phyloP scores from a whole-genome alignment of 2,797 vertebrate species.

The Lycodopsis pacificus region DNA sequence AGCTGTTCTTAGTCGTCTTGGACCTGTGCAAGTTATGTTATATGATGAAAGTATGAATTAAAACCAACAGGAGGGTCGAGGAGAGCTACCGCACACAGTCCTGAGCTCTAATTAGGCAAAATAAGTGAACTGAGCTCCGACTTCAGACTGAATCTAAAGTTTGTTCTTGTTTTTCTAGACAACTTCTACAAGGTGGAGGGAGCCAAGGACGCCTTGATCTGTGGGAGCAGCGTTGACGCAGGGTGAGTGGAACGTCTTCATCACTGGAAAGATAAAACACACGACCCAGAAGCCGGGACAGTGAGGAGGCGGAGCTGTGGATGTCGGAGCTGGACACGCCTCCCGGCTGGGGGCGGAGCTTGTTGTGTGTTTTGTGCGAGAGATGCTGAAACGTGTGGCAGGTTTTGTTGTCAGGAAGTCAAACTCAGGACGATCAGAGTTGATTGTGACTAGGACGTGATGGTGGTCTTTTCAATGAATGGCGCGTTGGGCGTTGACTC shows the following conservation, averaged over 20 bases:
- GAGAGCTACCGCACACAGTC: neutral
- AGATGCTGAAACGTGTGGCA: neutral
- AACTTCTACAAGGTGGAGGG: constrained; percentile 93
- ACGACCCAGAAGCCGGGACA: neutral
- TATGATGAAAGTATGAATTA: no score
- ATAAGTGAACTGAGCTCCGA: neutral
- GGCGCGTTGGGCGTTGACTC: no score
- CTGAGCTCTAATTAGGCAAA: neutral
- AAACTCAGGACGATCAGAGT: no score
- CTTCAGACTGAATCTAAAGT: constrained; percentile 2
- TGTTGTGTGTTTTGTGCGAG: neutral
- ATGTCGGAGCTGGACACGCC: neutral
- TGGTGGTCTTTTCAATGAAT: neutral
- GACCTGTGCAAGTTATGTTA: no score
- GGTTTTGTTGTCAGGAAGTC: neutral
- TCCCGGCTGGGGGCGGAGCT: neutral
- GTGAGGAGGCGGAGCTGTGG: neutral
- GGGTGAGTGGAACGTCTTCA: constrained; percentile 84
- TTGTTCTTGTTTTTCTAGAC: constrained; percentile 80
- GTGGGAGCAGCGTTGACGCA: constrained; percentile 92
- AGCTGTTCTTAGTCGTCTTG: no score
- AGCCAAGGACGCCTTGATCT: constrained; percentile 91
- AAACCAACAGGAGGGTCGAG: neutral
- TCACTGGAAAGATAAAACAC: no score
- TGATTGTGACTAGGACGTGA: neutral